Evolutionary conservation across 1,140 invertebrate species (phyloP), one percentile per base, ranked within the genome.

Genomic region (Drosophila lacertosa): DNA sequence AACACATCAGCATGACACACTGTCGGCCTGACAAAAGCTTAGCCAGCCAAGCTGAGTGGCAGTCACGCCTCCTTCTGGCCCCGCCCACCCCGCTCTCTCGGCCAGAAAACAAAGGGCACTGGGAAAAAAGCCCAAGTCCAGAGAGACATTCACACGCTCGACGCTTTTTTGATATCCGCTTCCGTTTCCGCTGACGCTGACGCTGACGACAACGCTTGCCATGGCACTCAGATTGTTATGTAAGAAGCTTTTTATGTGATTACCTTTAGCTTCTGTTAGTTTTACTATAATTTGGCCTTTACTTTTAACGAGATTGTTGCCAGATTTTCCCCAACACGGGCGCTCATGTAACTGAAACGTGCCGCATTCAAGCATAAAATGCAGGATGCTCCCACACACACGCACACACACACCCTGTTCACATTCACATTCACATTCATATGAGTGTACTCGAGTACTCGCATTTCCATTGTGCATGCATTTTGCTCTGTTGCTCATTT

Each of bases 231-330:
- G 64, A 70, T 80, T 84, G 80, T 84, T 84, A 80, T 74, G 73
- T 84, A 84, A 86, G 81, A 84, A 86, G 81, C 77, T 86, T 81
- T 84, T 84, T 84, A 84, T 84, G 81, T 77, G 81, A 86, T 86
- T 86, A 84, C 81, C 81, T 84, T 86, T 81, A 78, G 73, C 77
- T 80, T 77, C 81, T 86, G 81, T 86, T 84, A 86, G 81, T 86
- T 81, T 86, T 70, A 81, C 81, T 86, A 84, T 86, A 84, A 86
- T 84, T 84, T 86, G 81, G 81, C 81, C 77, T 86, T 84, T 86
- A 84, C 81, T 72, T 78, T 84, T 84, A 86, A 86, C 81, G 81
- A 84, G 81, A 77, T 73, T 84, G 81, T 86, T 84, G 72, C 57
- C 44, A 82, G 79, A 76, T 78, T 73, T 67, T 82, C 24, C 44